Conservation (phyloP, 2,888 invertebrate genomes). For the Acrocera orbiculus region DNA sequence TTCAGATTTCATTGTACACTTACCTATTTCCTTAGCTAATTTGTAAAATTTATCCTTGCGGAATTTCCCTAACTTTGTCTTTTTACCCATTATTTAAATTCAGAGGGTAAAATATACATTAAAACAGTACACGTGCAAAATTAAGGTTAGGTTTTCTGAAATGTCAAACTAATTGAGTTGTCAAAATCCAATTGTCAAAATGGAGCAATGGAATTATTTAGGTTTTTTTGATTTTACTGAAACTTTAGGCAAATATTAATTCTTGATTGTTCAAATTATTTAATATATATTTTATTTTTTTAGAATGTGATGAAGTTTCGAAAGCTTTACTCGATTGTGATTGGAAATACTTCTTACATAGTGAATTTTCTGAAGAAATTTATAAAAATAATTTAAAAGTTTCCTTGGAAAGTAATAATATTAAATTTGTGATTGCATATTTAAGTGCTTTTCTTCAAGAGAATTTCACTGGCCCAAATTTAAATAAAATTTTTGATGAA, state of each 20-base stretch:
- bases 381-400: not conserved
- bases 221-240: no score
- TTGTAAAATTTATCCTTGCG: conserved; percentile 97
- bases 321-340: conserved; percentile 7
- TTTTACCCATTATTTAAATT: conserved; percentile 83
- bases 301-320: not conserved
- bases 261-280: no score
- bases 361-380: not conserved
- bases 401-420: not conserved
- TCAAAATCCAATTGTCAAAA: no score
- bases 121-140: no score
- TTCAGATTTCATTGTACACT: conserved; percentile 12
- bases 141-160: no score
- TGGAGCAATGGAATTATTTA: no score
- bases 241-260: no score
- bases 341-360: conserved; percentile 1
- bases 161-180: no score
- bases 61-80: conserved; percentile 92
- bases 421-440: conserved; percentile 40
- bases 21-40: conserved; percentile 95
- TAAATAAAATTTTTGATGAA: conserved; percentile 29
- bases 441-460: conserved; percentile 56
- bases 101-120: no score
- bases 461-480: conserved; percentile 64
- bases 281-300: no score